These are phyloP conservation scores for Lepus timidus DNA, from an alignment of 2,113 vertebrate genomes.

Conservation along the genomic window DNA sequence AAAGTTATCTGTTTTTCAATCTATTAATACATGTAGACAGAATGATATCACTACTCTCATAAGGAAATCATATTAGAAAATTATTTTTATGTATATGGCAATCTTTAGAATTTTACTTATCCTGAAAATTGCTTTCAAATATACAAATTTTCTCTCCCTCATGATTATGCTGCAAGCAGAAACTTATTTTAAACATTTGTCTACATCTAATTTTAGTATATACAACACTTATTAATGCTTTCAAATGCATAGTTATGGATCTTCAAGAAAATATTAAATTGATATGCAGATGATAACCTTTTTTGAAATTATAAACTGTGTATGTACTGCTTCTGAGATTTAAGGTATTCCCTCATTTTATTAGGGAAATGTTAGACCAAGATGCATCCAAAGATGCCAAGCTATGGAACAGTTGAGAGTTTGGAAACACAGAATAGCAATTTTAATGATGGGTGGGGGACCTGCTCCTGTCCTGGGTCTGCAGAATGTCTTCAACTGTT, in stretches of 20 bases:
- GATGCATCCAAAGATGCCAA: conserved; percentile 50
- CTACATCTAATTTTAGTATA: conserved; percentile 27
- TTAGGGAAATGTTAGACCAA: background rate
- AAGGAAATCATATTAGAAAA: conserved; percentile 31
- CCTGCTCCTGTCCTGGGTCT: conserved; percentile 67
- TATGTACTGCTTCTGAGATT: background rate
- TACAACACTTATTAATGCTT: conserved; percentile 15
- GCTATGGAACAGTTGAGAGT: background rate
- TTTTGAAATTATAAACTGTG: conserved; percentile 59
- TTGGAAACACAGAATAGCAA: conserved; percentile 3
- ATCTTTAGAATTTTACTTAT: conserved; percentile 56
- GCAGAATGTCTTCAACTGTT: conserved; percentile 81
- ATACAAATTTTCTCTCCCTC: background rate
- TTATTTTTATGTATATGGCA: conserved; percentile 4
- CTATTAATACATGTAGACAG: background rate
- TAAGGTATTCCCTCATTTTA: background rate
- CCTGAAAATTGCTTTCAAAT: conserved; percentile 34
- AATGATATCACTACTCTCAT: background rate
- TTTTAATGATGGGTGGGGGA: conserved; percentile 32
- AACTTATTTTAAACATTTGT: conserved; percentile 56
- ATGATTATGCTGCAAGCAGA: conserved; percentile 4
- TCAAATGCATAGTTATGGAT: background rate
- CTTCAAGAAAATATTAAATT: conserved; percentile 62
- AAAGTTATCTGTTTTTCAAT: conserved; percentile 7
- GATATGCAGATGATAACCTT: background rate